A percentile compares a stretch with the other conserved stretches of the same genome.
phyloP scores from a whole-genome alignment of 2,888 invertebrate genomes.

The Parapristionchus giblindavisi region DNA sequence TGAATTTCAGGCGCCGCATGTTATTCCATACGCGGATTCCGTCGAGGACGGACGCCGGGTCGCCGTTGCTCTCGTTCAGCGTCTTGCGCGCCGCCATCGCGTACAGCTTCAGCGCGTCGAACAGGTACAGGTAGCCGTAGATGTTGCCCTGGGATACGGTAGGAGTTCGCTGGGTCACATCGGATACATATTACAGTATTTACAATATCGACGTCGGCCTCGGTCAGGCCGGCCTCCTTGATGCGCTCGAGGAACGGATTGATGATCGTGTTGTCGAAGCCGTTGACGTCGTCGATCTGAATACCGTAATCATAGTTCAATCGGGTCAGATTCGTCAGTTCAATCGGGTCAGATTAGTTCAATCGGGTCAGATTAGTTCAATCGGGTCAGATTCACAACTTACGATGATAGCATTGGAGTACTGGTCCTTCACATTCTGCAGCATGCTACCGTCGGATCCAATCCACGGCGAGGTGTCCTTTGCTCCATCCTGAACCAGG shows the following conservation, averaged over 20 bases:
- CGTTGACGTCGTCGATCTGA: conserved; percentile 29
- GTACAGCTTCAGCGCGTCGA: conserved; percentile 59
- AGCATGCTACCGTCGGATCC: conserved; percentile 65
- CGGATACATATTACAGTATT: not conserved
- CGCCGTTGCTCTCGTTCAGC: conserved; percentile 55
- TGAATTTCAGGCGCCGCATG: conserved; percentile 63
- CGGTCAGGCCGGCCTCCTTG: conserved; percentile 16
- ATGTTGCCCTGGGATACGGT: conserved; percentile 46
- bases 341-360: not conserved
- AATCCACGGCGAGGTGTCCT: conserved; percentile 68
- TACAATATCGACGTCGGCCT: conserved; percentile 8
- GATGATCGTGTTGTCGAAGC: conserved; percentile 22
- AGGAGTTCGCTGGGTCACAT: not conserved
- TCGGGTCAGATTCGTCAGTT: not conserved
- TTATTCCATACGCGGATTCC: conserved; percentile 63
- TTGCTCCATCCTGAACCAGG: conserved; percentile 57
- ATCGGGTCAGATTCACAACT: no score
- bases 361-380: no score
- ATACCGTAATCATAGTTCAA: conserved; percentile 25
- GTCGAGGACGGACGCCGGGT: conserved; percentile 54
- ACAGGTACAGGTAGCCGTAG: conserved; percentile 57
- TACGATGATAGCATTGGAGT: conserved; percentile 49
- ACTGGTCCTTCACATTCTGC: conserved; percentile 66
- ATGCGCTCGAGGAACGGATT: conserved; percentile 10
- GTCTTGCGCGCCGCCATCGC: conserved; percentile 56